Conservation (phyloP, 2,797 vertebrate species). For the Cynopterus sphinx region DNA sequence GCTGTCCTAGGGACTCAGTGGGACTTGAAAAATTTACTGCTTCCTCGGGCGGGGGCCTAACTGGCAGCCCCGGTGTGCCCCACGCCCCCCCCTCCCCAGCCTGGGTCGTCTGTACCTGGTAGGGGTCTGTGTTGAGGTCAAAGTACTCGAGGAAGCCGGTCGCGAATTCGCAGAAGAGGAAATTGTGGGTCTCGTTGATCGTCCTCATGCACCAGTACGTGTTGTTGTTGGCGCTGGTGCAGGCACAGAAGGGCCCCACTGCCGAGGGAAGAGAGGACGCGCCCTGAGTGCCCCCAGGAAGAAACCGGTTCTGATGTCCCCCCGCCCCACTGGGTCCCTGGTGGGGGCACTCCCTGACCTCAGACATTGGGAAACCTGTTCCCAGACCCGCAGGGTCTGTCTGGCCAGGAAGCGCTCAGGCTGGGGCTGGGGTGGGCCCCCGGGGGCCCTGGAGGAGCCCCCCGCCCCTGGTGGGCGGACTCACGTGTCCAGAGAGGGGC, state of each 20-base stretch:
- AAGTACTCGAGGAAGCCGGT: constrained; percentile 98
- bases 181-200: constrained; percentile 98
- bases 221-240: constrained; percentile 98
- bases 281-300: neutral
- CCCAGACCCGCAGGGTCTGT: neutral
- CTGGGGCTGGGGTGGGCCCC: neutral
- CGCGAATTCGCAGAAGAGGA: constrained; percentile 99
- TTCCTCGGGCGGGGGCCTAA: neutral
- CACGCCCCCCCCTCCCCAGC: accelerated
- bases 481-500: constrained; percentile 98
- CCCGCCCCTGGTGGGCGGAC: constrained; percentile 15
- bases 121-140: constrained; percentile 96
- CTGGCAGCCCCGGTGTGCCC: neutral
- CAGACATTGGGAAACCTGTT: neutral
- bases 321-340: neutral
- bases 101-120: constrained; percentile 89
- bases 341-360: neutral
- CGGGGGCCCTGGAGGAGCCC: neutral
- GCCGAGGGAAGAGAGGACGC: neutral
- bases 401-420: neutral
- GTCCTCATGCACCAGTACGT: constrained; percentile 98
- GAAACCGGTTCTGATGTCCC: neutral
- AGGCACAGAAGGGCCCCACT: constrained; percentile 98
- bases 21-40: neutral
- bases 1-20: neutral